Percentiles rank a stretch among this genome's conserved stretches.
Evolutionary conservation across 35 echinoderm and acorn worm genomes (phyloP).

Genomic region (Heliocidaris erythrogramma): DNA sequence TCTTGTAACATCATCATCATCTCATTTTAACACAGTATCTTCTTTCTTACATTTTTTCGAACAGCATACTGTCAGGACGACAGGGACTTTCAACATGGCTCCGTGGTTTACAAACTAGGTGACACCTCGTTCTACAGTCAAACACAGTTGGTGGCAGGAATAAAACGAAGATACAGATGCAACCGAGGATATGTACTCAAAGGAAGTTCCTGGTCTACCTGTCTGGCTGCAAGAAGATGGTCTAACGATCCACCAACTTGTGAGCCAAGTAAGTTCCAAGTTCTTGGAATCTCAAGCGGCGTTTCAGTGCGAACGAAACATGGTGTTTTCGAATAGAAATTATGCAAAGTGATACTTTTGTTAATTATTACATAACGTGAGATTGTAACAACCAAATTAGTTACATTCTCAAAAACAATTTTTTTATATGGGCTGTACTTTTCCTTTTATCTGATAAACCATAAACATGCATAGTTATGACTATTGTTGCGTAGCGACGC

Average conservation of each 20-base stretch:
- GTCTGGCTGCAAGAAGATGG: constrained; percentile 60
- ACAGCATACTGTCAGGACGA: constrained; percentile 82
- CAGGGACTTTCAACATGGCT: constrained; percentile 68
- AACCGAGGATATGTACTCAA: constrained; percentile 55
- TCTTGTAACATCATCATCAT: too few species aligned
- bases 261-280: constrained; percentile 66
- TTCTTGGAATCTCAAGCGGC: background rate
- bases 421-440: too few species aligned
- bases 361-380: too few species aligned
- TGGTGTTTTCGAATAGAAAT: too few species aligned
- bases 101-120: constrained; percentile 70
- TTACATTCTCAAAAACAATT: too few species aligned
- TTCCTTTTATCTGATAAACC: too few species aligned
- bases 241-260: constrained; percentile 60
- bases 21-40: background rate
- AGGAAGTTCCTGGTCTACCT: constrained; percentile 57
- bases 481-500: too few species aligned
- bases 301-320: background rate
- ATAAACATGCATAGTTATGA: too few species aligned
- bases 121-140: constrained; percentile 70
- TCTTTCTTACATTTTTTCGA: background rate
- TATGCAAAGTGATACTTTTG: too few species aligned
- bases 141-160: constrained; percentile 72
- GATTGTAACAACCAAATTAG: too few species aligned
- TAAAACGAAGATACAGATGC: constrained; percentile 70